phyloP scores from a whole-genome alignment of 2,113 vertebrate genomes.

The Meleagris gallopavo region DNA sequence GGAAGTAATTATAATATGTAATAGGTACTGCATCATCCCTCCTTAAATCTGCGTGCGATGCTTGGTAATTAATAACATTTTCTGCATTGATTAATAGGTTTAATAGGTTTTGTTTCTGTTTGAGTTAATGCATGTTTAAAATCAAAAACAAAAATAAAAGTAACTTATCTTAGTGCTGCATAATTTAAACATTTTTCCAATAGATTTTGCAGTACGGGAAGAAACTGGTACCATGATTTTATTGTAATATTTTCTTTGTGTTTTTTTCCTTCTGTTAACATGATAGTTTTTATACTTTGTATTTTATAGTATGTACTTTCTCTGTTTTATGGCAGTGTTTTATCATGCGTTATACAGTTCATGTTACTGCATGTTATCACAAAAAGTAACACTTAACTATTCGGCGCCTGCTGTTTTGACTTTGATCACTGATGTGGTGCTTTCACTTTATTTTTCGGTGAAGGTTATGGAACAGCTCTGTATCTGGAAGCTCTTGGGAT shows the following conservation, averaged over 20 bases:
- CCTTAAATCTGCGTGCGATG: neutral
- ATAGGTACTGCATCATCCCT: constrained; percentile 16
- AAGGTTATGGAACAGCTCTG: fast-evolving
- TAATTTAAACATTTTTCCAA: constrained; percentile 38
- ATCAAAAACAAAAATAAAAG: constrained; percentile 10
- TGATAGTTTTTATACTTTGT: constrained; percentile 25
- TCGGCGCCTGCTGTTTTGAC: neutral
- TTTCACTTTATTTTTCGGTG: neutral
- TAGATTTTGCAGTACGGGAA: neutral
- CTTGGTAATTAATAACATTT: constrained; percentile 45
- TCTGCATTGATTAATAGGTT: constrained; percentile 34
- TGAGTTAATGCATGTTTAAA: constrained; percentile 52
- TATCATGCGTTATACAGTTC: constrained; percentile 1
- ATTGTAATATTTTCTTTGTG: constrained; percentile 26
- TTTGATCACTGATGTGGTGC: neutral
- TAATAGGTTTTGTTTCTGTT: constrained; percentile 47
- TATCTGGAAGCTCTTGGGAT: neutral
- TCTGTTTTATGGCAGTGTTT: constrained; percentile 12
- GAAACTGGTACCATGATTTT: constrained; percentile 9
- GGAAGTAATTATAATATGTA: constrained; percentile 6
- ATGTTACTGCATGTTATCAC: constrained; percentile 17
- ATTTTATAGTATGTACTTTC: neutral
- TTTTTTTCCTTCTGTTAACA: neutral
- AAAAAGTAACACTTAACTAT: neutral
- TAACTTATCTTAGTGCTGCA: constrained; percentile 14